Percentiles rank a stretch among this genome's conserved stretches.
phyloP scores from a whole-genome alignment of 1,140 invertebrate genomes.

The Sarcophaga peregrina region DNA sequence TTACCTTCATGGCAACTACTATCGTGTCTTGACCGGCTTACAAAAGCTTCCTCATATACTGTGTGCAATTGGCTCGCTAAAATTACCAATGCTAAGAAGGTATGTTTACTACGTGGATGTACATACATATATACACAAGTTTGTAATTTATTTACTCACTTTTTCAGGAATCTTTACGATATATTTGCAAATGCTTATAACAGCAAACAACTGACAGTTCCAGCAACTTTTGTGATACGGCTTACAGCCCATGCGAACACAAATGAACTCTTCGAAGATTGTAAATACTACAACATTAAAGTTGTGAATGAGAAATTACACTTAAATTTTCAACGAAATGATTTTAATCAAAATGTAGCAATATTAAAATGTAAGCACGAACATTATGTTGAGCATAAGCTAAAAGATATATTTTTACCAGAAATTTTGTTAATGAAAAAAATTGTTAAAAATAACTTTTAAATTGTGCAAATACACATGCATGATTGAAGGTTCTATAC shows the following conservation, averaged over 20 bases:
- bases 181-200: constrained; percentile 71
- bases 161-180: constrained; percentile 65
- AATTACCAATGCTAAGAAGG: constrained; percentile 69
- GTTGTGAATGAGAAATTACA: constrained; percentile 48
- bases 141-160: constrained; percentile 51
- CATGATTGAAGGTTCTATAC: too few relatives aligned
- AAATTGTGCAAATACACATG: too few relatives aligned
- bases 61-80: constrained; percentile 65
- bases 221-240: constrained; percentile 62
- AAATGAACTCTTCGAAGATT: constrained; percentile 54
- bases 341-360: constrained; percentile 51
- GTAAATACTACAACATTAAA: constrained; percentile 56
- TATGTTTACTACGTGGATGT: constrained; percentile 50
- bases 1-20: constrained; percentile 68
- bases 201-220: constrained; percentile 69
- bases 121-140: neutral
- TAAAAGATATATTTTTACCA: constrained; percentile 56
- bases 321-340: constrained; percentile 58
- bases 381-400: constrained; percentile 56
- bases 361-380: constrained; percentile 49
- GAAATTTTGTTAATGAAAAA: constrained; percentile 59
- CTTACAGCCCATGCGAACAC: constrained; percentile 55
- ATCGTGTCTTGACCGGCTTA: constrained; percentile 64
- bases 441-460: constrained; percentile 42
- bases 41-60: constrained; percentile 67